phyloP scores from a whole-genome alignment of 2,797 vertebrate species.

The Pipistrellus kuhlii region DNA sequence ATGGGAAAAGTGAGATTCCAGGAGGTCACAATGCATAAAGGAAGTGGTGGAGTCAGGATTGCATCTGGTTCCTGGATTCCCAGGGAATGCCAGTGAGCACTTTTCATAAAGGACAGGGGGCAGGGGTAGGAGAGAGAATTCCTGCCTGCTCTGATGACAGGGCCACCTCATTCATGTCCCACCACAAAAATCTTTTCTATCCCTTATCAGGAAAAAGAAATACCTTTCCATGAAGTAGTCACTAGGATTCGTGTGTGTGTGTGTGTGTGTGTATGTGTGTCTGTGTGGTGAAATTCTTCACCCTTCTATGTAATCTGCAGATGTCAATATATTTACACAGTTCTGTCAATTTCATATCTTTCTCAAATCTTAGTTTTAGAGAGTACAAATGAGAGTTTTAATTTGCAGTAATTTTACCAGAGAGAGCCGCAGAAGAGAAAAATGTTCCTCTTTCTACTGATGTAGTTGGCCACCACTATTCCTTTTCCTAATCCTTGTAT shows the following conservation, averaged over 20 bases:
- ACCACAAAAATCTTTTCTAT: neutral
- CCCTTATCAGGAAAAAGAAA: neutral
- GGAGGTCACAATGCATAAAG: neutral
- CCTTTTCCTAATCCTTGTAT: neutral
- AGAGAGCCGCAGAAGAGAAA: neutral
- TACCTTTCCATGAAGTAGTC: neutral
- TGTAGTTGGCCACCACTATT: neutral
- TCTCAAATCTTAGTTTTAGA: neutral
- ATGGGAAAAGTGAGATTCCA: neutral
- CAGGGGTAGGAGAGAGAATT: neutral
- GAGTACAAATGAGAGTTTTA: neutral
- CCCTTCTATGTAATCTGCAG: neutral
- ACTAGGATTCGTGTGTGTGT: neutral
- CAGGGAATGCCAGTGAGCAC: neutral
- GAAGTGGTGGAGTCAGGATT: neutral
- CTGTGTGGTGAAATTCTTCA: neutral
- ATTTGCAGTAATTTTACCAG: neutral
- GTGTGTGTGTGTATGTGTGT: neutral
- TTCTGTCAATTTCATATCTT: neutral
- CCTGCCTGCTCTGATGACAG: neutral
- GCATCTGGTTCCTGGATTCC: neutral
- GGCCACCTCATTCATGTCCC: fast-evolving
- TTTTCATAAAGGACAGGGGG: too few relatives aligned
- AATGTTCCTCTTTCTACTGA: neutral
- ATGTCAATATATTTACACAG: neutral